phyloP scores from a whole-genome alignment of 2,113 vertebrate genomes.

The Xyrauchen texanus region DNA sequence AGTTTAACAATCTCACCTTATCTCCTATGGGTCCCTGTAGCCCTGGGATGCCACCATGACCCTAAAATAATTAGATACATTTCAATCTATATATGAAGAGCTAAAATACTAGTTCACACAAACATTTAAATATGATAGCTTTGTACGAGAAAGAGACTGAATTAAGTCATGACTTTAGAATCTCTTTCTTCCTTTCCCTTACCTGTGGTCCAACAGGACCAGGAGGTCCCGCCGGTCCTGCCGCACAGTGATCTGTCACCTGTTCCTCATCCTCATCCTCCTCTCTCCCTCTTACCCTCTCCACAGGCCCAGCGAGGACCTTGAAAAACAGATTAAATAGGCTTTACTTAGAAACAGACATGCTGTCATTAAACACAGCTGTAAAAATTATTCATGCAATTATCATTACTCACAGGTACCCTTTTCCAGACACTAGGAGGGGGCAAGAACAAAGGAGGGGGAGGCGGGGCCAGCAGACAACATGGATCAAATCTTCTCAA shows the following conservation, averaged over 20 bases:
- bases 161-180: background rate
- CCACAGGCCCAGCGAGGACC: slow-evolving; percentile 9
- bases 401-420: slow-evolving; percentile 47
- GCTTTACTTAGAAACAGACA: background rate
- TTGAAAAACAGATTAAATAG: slow-evolving; percentile 2
- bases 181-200: slow-evolving; percentile 43
- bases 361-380: background rate
- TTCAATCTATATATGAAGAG: background rate
- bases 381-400: background rate
- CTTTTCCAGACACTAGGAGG: slow-evolving; percentile 75
- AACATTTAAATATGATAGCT: too few species aligned
- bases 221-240: slow-evolving; percentile 70
- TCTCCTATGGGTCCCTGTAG: slow-evolving; percentile 48
- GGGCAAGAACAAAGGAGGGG: slow-evolving; percentile 86
- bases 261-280: slow-evolving; percentile 26
- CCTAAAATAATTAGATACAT: slow-evolving; percentile 8
- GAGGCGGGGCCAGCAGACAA: slow-evolving; percentile 81
- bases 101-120: too few species aligned
- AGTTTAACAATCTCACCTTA: slow-evolving; percentile 15
- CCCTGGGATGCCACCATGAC: slow-evolving; percentile 30
- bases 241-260: slow-evolving; percentile 59
- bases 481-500: slow-evolving; percentile 70
- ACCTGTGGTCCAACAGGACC: slow-evolving; percentile 82
- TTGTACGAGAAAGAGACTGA: too few species aligned
- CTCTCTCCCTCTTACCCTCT: slow-evolving; percentile 37